These are phyloP conservation scores for Drosophila albomicans DNA, from an alignment of 1,140 invertebrate genomes.

Conservation along the genomic window DNA sequence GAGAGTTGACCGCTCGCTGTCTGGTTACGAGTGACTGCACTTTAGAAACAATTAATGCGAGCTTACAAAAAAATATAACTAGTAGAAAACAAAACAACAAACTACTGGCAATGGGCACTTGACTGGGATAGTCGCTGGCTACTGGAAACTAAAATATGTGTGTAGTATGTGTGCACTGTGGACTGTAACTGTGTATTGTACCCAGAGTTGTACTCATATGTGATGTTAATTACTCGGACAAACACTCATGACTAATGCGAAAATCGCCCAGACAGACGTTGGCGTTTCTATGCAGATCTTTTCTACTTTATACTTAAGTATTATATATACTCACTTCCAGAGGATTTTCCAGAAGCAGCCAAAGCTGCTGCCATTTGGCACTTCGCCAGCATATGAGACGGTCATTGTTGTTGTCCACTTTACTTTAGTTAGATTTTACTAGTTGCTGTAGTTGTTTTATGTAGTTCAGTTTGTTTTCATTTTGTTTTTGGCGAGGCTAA, in stretches of 20 bases:
- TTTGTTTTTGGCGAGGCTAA: slow-evolving; percentile 32
- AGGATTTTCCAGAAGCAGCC: slow-evolving; percentile 95
- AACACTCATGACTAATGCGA: slow-evolving; percentile 66
- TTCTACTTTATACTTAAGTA: not conserved
- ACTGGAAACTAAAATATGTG: not conserved
- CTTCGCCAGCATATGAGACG: slow-evolving; percentile 94
- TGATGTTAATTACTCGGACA: slow-evolving; percentile 68
- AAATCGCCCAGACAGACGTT: slow-evolving; percentile 44
- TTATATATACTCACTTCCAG: slow-evolving; percentile 89
- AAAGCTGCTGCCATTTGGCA: slow-evolving; percentile 95
- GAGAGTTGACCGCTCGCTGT: slow-evolving; percentile 20
- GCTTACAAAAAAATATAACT: slow-evolving; percentile 32
- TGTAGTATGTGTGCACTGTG: not conserved
- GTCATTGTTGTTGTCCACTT: slow-evolving; percentile 87
- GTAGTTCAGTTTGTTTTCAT: slow-evolving; percentile 8
- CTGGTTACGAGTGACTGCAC: slow-evolving; percentile 74
- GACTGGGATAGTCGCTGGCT: not conserved
- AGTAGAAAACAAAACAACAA: slow-evolving; percentile 46
- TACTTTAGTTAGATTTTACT: slow-evolving; percentile 40
- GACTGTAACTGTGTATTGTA: slow-evolving; percentile 3
- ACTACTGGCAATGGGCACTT: slow-evolving; percentile 33
- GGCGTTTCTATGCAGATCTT: slow-evolving; percentile 23
- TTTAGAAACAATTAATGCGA: slow-evolving; percentile 64
- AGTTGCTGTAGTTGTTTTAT: slow-evolving; percentile 37
- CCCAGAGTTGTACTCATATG: slow-evolving; percentile 22